Conservation (phyloP, 1,140 invertebrate species). For the Sipha flava region DNA sequence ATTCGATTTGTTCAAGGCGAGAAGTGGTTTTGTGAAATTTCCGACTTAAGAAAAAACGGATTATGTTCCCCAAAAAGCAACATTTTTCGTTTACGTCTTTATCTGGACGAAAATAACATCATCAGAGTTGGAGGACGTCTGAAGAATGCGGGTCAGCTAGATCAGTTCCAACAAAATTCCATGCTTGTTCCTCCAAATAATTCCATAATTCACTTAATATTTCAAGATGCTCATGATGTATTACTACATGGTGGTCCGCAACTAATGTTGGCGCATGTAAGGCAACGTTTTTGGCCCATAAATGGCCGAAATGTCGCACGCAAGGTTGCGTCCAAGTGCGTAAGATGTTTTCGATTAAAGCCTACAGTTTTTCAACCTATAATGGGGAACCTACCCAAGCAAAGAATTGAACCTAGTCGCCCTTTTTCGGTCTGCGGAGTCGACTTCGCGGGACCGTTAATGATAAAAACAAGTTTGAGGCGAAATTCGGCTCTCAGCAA, state of each 20-base stretch:
- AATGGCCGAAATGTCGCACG: background rate
- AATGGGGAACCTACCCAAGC: background rate
- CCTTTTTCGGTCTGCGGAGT: background rate
- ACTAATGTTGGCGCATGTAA: background rate
- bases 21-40: background rate
- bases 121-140: background rate
- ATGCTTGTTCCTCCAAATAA: background rate
- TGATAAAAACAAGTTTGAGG: background rate
- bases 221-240: background rate
- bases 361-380: background rate
- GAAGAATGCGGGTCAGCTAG: background rate
- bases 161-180: background rate
- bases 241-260: background rate
- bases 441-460: background rate
- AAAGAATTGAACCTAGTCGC: background rate
- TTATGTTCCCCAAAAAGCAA: background rate
- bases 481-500: background rate
- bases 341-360: background rate
- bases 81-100: background rate
- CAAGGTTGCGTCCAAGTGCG: background rate
- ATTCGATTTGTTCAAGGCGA: background rate
- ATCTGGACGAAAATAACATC: background rate
- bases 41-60: background rate
- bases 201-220: background rate
- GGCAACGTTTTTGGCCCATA: background rate